Base-by-base conservation (phyloP, 2,113 vertebrate species). In the Corydoras maculifer region DNA sequence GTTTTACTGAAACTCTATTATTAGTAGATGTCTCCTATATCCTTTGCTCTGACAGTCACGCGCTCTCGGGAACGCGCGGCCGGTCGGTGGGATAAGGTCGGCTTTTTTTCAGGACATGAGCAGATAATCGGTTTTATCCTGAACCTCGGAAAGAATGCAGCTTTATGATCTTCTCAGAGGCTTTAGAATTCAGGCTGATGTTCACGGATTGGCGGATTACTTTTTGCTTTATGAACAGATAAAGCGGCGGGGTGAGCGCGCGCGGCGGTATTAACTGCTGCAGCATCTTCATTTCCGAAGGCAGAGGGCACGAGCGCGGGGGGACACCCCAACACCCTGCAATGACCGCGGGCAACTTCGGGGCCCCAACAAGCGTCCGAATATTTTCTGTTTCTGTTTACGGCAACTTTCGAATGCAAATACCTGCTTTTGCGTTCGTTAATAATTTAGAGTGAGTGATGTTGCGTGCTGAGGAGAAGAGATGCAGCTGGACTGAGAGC, bases 71-170 rank as follows among this genome's bases (percentile, higher is more conserved):
- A 77, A 73, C 14, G 63, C 71, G 72, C 65, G 64, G 14, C 48
- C 13, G 61, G 30, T 57, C 61, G 55, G 66, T 59, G 10, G 8
- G 30, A 66, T 58, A 67, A 76, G 64, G 65, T 59, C 69, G 18
- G 68, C 78, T 70, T 75, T 79, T 80, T 68, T 35, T 61, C 75
- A 80, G 79, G 69, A 25, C 74, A 58, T 58, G 35, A 59, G 67
- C 71, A 74, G 76, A 77, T 81, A 74, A 82, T 67, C 80, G 51
- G 29, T 54, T 78, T 76, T 81, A n/a, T 65, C 51, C 49, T 29
- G 29, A 13, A 49, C 32, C 30, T 79, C 60, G 60, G 35, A 5
- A n/a, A 43, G 50, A 43, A 51, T 61, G 60, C 32, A 60, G 0
- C 59, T 69, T 58, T 68, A 67, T 70, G 25, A 15, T 63, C 65